These are phyloP conservation scores for Hydrotaea cyrtoneurina DNA, from an alignment of 2,888 invertebrate species.

Conservation along the genomic window DNA sequence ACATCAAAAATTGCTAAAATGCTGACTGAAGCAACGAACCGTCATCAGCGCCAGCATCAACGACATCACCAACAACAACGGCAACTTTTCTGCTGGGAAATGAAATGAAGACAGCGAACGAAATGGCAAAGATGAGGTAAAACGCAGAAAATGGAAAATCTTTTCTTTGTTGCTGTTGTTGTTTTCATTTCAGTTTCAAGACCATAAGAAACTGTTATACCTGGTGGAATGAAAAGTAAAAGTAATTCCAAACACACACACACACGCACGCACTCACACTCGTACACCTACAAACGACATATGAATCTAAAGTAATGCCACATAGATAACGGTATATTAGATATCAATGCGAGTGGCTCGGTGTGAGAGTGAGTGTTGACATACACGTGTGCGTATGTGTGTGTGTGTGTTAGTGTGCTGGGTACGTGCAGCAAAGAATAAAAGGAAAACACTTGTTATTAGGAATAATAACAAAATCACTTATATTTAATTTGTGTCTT, in stretches of 20 bases:
- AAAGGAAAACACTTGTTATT: conserved; percentile 45
- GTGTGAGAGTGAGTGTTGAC: background rate
- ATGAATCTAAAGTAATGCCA: conserved; percentile 22
- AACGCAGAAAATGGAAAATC: background rate
- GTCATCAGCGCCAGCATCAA: conserved; percentile 11
- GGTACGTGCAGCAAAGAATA: background rate
- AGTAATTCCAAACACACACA: conserved; percentile 11
- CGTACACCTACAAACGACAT: background rate
- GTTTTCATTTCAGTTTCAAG: conserved; percentile 17
- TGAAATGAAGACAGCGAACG: conserved; percentile 12
- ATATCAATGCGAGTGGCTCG: conserved; percentile 2
- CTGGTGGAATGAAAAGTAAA: conserved; percentile 23
- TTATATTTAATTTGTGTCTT: conserved; percentile 66
- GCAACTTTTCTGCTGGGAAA: conserved; percentile 1
- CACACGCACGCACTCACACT: background rate
- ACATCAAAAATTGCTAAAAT: conserved; percentile 75
- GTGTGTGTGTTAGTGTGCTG: background rate
- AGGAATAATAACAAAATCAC: conserved; percentile 64
- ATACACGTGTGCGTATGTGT: background rate
- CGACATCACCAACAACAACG: conserved; percentile 4
- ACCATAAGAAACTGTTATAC: conserved; percentile 37
- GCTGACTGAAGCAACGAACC: conserved; percentile 58
- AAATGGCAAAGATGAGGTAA: conserved; percentile 13
- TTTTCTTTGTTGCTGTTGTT: background rate
- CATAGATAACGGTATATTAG: conserved; percentile 23